Percentiles rank a stretch among this genome's conserved stretches.
Evolutionary conservation across 2,888 invertebrate species (phyloP).

Genomic region (Therioaphis trifolii): DNA sequence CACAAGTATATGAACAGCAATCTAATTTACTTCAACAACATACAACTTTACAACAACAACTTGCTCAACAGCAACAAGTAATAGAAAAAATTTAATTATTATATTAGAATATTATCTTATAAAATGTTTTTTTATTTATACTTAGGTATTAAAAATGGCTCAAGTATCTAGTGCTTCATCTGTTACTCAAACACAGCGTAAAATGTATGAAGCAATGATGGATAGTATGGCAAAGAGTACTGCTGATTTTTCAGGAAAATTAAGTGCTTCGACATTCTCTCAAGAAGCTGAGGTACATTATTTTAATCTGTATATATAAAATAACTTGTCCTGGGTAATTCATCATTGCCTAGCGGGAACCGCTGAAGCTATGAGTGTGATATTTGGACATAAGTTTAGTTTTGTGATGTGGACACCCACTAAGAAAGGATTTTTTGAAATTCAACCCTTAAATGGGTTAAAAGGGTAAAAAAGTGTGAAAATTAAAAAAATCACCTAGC

Average conservation of each 20-base stretch:
- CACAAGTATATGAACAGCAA: slow-evolving; percentile 58
- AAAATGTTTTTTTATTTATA: not conserved
- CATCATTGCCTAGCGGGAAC: too few relatives aligned
- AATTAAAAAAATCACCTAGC: too few relatives aligned
- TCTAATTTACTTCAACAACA: slow-evolving; percentile 75
- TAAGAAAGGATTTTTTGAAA: too few relatives aligned
- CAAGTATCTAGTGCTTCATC: slow-evolving; percentile 68
- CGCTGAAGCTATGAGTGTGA: too few relatives aligned
- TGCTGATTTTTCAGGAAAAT: slow-evolving; percentile 75
- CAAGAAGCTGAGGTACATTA: slow-evolving; percentile 79
- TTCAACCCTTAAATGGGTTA: too few relatives aligned
- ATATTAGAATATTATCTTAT: not conserved
- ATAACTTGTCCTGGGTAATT: too few relatives aligned
- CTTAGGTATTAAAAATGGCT: slow-evolving; percentile 67
- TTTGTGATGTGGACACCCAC: too few relatives aligned
- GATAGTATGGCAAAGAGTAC: slow-evolving; percentile 79
- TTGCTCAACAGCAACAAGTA: slow-evolving; percentile 68
- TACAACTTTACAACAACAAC: slow-evolving; percentile 70
- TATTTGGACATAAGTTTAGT: too few relatives aligned
- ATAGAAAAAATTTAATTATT: not conserved
- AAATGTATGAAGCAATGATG: slow-evolving; percentile 79
- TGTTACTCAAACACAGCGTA: slow-evolving; percentile 71
- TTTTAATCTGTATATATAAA: too few relatives aligned
- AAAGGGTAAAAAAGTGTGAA: too few relatives aligned
- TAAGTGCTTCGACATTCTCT: slow-evolving; percentile 73